Evolutionary conservation across 2,888 invertebrate genomes (phyloP).

Genomic region (Theretra japonica): DNA sequence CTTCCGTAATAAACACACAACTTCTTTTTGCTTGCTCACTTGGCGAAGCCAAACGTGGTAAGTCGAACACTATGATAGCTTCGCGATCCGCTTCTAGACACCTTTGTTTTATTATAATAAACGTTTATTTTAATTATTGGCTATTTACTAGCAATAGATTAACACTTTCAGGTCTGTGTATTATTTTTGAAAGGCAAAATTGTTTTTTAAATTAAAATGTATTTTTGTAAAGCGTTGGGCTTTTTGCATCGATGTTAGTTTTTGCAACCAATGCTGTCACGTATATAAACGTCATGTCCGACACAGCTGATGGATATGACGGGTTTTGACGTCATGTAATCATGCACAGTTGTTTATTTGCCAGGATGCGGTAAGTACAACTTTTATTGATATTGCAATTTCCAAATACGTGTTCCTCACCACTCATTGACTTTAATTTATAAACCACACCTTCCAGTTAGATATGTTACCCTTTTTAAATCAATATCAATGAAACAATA

Average conservation of each 20-base stretch:
- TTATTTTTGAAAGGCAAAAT: conserved; percentile 9
- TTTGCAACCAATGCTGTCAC: background rate
- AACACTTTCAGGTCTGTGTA: background rate
- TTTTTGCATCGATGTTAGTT: conserved; percentile 13
- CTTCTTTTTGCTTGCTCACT: conserved; percentile 80
- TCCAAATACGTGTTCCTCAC: background rate
- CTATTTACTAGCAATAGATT: background rate
- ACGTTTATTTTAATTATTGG: background rate
- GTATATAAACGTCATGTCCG: background rate
- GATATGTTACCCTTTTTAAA: background rate
- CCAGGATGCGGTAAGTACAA: background rate
- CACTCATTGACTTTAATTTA: background rate
- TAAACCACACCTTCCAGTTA: background rate
- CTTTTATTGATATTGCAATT: background rate
- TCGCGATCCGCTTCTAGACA: conserved; percentile 33
- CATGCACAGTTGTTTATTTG: too few relatives aligned
- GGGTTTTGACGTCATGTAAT: too few relatives aligned
- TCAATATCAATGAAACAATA: background rate
- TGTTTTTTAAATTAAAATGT: background rate
- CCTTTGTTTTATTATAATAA: conserved; percentile 11
- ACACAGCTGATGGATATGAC: too few relatives aligned
- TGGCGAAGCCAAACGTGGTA: conserved; percentile 80
- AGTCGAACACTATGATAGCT: conserved; percentile 54
- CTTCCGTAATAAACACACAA: conserved; percentile 72
- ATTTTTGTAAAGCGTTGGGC: background rate